Percentiles rank a stretch among this genome's conserved stretches.
Evolutionary conservation across 2,797 vertebrate genomes (phyloP).

Genomic region (Neopelma chrysocephalum): DNA sequence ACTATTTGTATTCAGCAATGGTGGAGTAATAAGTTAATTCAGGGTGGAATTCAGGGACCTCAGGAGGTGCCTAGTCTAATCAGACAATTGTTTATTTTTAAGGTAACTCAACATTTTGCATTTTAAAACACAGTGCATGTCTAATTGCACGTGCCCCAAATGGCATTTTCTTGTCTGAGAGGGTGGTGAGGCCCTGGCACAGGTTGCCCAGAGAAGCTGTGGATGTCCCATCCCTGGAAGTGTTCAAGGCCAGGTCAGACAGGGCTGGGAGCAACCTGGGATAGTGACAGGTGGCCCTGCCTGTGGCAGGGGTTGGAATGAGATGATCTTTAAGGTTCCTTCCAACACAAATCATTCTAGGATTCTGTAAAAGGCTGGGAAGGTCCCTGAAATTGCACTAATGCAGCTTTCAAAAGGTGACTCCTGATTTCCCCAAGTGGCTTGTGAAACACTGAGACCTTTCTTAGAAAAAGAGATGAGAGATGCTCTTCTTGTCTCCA

Average conservation of each 20-base stretch:
- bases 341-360: neutral
- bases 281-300: neutral
- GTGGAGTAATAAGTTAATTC: neutral
- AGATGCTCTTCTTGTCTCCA: neutral
- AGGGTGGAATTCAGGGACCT: neutral
- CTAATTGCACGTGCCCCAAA: fast-evolving
- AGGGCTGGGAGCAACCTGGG: neutral
- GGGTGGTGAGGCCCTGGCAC: neutral
- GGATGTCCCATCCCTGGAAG: neutral
- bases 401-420: neutral
- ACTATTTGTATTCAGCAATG: neutral
- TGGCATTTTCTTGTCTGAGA: neutral
- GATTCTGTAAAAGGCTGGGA: neutral
- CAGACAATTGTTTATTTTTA: neutral
- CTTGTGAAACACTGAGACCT: neutral
- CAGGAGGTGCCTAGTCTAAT: neutral
- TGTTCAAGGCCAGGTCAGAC: neutral
- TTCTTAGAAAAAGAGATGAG: neutral
- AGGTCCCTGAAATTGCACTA: neutral
- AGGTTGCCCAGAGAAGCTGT: neutral
- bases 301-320: fast-evolving
- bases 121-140: neutral
- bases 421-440: neutral
- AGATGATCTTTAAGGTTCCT: neutral
- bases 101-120: neutral